These are phyloP conservation scores for Ara ararauna DNA, from an alignment of 2,797 vertebrate genomes.

Conservation along the genomic window DNA sequence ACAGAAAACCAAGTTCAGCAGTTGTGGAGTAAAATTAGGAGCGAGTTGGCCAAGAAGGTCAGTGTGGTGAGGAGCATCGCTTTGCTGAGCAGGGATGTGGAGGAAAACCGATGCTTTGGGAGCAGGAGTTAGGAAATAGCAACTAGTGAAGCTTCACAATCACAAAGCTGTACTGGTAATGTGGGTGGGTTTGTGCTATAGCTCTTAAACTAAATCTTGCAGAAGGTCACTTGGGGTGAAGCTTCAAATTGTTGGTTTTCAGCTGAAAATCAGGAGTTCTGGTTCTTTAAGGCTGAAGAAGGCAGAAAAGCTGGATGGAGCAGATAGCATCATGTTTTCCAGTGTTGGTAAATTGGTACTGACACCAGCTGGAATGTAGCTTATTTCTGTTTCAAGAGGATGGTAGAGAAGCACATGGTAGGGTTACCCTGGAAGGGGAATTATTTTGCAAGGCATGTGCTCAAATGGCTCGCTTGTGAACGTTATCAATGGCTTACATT, in stretches of 20 bases:
- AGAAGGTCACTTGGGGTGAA: background rate
- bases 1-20: background rate
- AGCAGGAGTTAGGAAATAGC: background rate
- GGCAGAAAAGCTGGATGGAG: background rate
- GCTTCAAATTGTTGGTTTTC: background rate
- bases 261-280: background rate
- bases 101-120: accelerated
- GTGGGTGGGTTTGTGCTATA: background rate
- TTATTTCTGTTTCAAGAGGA: background rate
- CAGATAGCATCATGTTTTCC: background rate
- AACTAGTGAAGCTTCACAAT: background rate
- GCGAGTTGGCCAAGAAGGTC: background rate
- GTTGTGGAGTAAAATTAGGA: background rate
- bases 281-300: background rate
- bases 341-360: background rate
- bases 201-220: background rate
- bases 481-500: background rate
- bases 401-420: background rate
- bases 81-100: background rate
- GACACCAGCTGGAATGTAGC: background rate
- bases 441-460: background rate
- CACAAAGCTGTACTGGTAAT: accelerated
- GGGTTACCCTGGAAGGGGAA: background rate
- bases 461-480: background rate
- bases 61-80: accelerated